Evolutionary conservation across 2,888 invertebrate species (phyloP).

Genomic region (Tyria jacobaeae): DNA sequence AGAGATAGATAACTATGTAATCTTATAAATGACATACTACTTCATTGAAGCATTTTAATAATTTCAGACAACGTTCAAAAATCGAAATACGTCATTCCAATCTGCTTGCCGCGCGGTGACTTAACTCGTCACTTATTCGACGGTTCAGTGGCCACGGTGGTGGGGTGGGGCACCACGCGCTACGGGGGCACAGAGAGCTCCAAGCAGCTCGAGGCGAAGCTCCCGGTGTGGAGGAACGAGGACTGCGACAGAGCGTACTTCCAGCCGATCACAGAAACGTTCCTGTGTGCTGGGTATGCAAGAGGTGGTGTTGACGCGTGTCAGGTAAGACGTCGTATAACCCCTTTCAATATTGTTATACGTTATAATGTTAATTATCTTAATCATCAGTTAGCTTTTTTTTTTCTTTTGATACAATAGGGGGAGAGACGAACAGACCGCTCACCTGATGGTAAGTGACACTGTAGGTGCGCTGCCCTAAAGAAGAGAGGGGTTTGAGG

Average conservation of each 20-base stretch:
- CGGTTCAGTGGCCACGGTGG: conserved; percentile 93
- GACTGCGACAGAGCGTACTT: conserved; percentile 96
- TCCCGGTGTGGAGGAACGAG: conserved; percentile 96
- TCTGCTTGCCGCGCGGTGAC: conserved; percentile 92
- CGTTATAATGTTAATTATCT: too few relatives aligned
- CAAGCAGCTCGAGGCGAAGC: conserved; percentile 92
- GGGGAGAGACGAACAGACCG: too few relatives aligned
- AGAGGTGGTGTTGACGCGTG: conserved; percentile 98
- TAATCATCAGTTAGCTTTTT: too few relatives aligned
- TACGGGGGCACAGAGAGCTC: conserved; percentile 97
- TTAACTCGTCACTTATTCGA: conserved; percentile 87
- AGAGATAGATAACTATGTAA: too few relatives aligned
- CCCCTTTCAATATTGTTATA: too few relatives aligned
- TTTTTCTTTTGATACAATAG: too few relatives aligned
- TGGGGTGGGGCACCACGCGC: conserved; percentile 96
- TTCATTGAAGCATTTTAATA: neutral
- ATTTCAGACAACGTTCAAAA: conserved; percentile 89
- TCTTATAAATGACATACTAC: neutral
- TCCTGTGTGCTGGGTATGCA: conserved; percentile 95
- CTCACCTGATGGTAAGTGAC: too few relatives aligned
- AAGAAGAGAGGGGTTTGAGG: too few relatives aligned
- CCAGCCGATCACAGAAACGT: conserved; percentile 96
- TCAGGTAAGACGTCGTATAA: too few relatives aligned
- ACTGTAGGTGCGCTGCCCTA: too few relatives aligned
- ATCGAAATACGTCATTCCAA: conserved; percentile 94